These are phyloP conservation scores for Stegodyphus mimosarum DNA, from an alignment of 1,140 invertebrate genomes.

Conservation along the genomic window DNA sequence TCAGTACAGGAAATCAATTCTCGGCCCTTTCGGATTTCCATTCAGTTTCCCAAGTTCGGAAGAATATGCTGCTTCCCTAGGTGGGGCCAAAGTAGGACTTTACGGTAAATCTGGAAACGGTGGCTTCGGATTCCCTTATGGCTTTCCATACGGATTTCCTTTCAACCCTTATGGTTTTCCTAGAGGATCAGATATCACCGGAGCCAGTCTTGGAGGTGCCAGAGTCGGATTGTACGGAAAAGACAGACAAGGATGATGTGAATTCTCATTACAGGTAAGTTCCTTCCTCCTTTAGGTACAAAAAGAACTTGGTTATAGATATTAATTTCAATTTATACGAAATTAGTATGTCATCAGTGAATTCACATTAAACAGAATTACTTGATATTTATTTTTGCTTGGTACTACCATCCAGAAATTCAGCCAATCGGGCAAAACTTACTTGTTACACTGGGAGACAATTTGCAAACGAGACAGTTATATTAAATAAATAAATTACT, in stretches of 20 bases:
- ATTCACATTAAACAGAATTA: too few relatives aligned
- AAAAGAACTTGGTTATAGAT: too few relatives aligned
- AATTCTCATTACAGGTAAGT: too few relatives aligned
- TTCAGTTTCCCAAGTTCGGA: neutral
- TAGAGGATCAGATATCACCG: neutral
- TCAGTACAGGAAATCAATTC: neutral
- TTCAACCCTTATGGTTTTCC: neutral
- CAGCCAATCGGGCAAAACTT: too few relatives aligned
- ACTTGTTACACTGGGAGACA: too few relatives aligned
- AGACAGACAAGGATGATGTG: neutral
- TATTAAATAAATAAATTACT: too few relatives aligned
- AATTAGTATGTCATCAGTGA: too few relatives aligned
- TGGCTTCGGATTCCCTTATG: neutral
- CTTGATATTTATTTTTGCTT: too few relatives aligned
- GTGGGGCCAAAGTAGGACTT: neutral
- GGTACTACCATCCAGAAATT: too few relatives aligned
- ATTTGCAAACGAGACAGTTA: too few relatives aligned
- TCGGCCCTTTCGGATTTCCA: neutral
- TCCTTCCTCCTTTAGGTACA: too few relatives aligned
- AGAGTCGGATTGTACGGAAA: neutral
- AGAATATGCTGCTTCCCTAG: neutral
- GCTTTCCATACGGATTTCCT: neutral
- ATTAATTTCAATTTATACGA: too few relatives aligned
- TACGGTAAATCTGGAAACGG: neutral
- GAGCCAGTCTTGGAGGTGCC: neutral